Conservation (phyloP, 2,888 invertebrate species). For the Reticulitermes lucifugus region DNA sequence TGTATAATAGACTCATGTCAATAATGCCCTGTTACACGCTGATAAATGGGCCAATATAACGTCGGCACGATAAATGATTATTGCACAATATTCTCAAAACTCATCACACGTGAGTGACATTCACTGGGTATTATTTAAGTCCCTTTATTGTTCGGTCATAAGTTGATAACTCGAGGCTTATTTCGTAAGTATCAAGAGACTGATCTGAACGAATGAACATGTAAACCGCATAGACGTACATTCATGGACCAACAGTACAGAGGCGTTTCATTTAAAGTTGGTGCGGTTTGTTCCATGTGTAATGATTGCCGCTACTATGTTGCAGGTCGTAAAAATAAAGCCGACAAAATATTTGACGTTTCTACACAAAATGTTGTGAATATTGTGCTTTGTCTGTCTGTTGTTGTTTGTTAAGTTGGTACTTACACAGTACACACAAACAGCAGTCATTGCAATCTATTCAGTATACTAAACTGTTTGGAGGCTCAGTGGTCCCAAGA, state of each 20-base stretch:
- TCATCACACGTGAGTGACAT: no score
- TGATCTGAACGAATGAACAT: not conserved
- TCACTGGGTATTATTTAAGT: no score
- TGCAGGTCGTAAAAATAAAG: conserved; percentile 28
- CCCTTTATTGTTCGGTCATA: no score
- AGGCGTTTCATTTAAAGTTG: not conserved
- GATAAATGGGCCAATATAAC: no score
- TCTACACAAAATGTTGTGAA: conserved; percentile 25
- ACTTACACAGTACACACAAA: not conserved
- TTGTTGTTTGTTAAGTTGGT: conserved; percentile 29
- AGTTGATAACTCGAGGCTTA: no score
- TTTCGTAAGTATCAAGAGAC: not conserved
- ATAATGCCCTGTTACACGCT: no score
- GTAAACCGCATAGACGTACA: not conserved
- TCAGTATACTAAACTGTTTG: not conserved
- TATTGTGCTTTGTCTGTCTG: not conserved
- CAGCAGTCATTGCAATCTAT: conserved; percentile 13
- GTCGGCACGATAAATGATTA: no score
- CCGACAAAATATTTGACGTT: conserved; percentile 35
- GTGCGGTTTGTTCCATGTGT: not conserved
- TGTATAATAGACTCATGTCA: no score
- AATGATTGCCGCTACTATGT: not conserved
- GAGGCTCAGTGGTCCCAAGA: no score
- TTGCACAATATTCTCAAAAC: no score
- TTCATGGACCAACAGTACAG: not conserved